Evolutionary conservation across 2,888 invertebrate genomes (phyloP).

Genomic region (Tetramorium bicarinatum): DNA sequence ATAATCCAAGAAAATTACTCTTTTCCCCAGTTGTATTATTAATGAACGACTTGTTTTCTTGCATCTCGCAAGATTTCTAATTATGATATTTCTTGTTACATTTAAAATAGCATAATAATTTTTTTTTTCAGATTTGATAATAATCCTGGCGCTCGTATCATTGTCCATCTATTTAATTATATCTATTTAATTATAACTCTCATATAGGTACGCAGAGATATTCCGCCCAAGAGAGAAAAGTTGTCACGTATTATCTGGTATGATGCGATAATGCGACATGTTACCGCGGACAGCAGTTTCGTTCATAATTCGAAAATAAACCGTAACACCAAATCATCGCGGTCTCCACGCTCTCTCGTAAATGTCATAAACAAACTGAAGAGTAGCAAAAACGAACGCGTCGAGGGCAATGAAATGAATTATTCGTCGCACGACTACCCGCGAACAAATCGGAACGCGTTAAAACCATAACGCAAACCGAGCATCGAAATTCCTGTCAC

Average conservation of each 20-base stretch:
- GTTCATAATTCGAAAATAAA: conserved; percentile 40
- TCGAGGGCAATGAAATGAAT: conserved; percentile 39
- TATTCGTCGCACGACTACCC: conserved; percentile 47
- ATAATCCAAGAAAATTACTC: background rate
- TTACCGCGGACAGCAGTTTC: conserved; percentile 31
- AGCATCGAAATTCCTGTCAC: conserved; percentile 42
- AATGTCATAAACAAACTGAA: conserved; percentile 47
- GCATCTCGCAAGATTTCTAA: background rate
- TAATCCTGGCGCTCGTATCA: background rate
- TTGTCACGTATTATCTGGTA: background rate
- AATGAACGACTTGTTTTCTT: background rate
- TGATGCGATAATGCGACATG: background rate
- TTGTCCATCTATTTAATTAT: conserved; percentile 1
- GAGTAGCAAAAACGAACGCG: conserved; percentile 28
- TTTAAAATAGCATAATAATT: background rate
- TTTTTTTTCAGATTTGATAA: background rate
- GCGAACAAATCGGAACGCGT: conserved; percentile 44
- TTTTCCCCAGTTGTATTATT: background rate
- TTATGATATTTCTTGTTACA: background rate
- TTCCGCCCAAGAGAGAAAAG: background rate
- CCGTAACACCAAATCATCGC: conserved; percentile 13
- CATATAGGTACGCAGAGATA: background rate
- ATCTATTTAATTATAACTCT: conserved; percentile 5
- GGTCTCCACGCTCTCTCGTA: conserved; percentile 31
- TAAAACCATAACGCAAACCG: conserved; percentile 40